Conservation (phyloP, 2,797 vertebrate genomes). For the Vespertilio murinus region DNA sequence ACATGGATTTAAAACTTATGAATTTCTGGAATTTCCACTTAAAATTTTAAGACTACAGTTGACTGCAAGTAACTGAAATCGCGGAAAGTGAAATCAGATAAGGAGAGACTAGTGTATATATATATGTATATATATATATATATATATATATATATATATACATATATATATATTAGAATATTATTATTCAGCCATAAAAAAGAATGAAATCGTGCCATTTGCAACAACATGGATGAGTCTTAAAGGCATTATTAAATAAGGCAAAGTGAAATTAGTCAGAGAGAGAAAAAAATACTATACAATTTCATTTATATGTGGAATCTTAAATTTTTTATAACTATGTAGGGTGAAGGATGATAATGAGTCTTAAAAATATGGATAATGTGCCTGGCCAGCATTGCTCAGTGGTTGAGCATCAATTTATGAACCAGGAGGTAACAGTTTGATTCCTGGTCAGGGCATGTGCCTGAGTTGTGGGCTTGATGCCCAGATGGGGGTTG, state of each 20-base stretch:
- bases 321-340: neutral
- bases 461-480: no score
- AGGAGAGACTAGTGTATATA: neutral
- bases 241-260: neutral
- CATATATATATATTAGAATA: neutral
- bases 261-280: neutral
- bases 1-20: neutral
- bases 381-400: no score
- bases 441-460: no score
- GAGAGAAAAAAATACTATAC: neutral
- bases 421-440: no score
- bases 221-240: neutral
- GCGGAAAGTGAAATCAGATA: neutral
- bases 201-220: neutral
- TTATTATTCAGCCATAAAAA: neutral
- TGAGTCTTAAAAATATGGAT: neutral
- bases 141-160: no score
- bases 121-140: no score
- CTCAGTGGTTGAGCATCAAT: no score
- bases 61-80: neutral
- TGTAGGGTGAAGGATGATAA: neutral
- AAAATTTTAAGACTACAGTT: neutral
- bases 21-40: neutral
- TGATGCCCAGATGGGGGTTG: rapidly evolving
- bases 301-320: neutral